phyloP scores from a whole-genome alignment of 2,797 vertebrate species.

The Peromyscus attwateri region DNA sequence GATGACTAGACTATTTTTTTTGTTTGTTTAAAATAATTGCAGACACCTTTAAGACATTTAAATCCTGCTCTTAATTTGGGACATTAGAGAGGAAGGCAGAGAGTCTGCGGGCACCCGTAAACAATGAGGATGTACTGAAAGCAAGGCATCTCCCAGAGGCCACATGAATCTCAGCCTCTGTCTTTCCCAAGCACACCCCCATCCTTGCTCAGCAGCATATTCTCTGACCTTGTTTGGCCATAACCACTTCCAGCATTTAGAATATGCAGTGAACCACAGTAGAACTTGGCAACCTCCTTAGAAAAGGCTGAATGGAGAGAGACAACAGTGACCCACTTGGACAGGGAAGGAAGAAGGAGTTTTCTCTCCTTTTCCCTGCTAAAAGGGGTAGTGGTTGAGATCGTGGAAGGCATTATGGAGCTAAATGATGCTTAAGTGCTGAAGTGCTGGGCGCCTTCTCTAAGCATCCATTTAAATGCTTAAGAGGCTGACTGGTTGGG shows the following conservation, averaged over 20 bases:
- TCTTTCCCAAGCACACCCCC: neutral
- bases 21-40: slow-evolving; percentile 55
- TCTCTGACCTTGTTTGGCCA: slow-evolving; percentile 45
- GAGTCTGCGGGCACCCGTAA: neutral
- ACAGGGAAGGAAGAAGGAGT: neutral
- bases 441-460: neutral
- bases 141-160: neutral
- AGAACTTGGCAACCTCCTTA: neutral
- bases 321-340: slow-evolving; percentile 55
- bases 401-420: neutral
- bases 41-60: slow-evolving; percentile 51
- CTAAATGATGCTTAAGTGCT: neutral
- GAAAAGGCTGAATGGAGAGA: slow-evolving; percentile 39
- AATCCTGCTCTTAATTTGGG: slow-evolving; percentile 63
- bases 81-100: neutral
- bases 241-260: neutral
- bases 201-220: accelerated
- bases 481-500: neutral
- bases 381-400: neutral
- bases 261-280: neutral
- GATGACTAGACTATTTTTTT: slow-evolving; percentile 59
- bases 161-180: slow-evolving; percentile 38
- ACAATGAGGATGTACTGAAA: neutral
- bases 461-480: neutral
- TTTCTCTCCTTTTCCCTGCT: neutral